Evolutionary conservation across 64 coral and sea anemone genomes (phyloP).

Genomic region (Anthopleura sola): DNA sequence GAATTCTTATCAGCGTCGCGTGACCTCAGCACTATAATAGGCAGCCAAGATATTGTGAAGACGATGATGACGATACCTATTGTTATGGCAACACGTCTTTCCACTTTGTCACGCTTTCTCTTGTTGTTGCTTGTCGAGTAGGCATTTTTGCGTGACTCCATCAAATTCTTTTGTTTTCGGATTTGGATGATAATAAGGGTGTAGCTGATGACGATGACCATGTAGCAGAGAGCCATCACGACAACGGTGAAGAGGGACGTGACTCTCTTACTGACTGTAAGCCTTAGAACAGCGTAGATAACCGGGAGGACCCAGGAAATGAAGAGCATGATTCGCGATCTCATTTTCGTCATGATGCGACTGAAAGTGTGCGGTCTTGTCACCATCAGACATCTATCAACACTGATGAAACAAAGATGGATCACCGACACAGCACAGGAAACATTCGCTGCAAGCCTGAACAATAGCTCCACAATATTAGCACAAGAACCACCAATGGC

Average conservation of each 20-base stretch:
- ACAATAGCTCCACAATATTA: conserved; percentile 38
- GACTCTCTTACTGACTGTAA: conserved; percentile 52
- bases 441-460: conserved; percentile 73
- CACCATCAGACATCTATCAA: conserved; percentile 77
- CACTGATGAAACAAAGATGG: conserved; percentile 66
- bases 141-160: conserved; percentile 24
- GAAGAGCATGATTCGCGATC: conserved; percentile 46
- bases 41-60: conserved; percentile 80
- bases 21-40: conserved; percentile 58
- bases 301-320: conserved; percentile 63
- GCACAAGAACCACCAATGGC: conserved; percentile 29
- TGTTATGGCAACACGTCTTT: conserved; percentile 83
- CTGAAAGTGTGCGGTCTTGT: conserved; percentile 58
- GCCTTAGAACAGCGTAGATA: conserved; percentile 54
- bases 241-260: conserved; percentile 73
- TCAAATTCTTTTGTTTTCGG: conserved; percentile 43
- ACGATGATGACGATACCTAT: conserved; percentile 78
- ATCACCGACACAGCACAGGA: conserved; percentile 77
- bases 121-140: conserved; percentile 20
- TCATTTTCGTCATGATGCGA: conserved; percentile 19
- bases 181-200: conserved; percentile 72
- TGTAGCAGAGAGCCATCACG: conserved; percentile 61
- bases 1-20: conserved; percentile 53
- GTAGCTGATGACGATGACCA: conserved; percentile 74
- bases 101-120: conserved; percentile 36